Percentiles rank a stretch among this genome's conserved stretches.
These are phyloP conservation scores for Ochropleura leucogaster DNA, from an alignment of 2,888 invertebrate species.

Conservation along the genomic window DNA sequence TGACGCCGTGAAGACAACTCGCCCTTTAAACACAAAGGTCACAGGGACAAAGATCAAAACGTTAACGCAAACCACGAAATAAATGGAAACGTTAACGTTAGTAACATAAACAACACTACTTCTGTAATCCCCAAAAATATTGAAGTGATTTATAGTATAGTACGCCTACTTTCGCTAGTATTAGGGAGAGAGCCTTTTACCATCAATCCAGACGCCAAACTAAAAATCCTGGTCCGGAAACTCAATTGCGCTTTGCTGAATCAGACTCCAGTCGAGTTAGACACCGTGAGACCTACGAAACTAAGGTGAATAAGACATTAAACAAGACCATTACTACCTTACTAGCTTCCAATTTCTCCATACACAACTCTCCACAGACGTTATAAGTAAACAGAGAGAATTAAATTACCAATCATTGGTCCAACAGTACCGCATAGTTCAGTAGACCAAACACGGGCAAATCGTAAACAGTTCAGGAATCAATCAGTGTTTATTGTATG, in stretches of 20 bases:
- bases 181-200: not conserved
- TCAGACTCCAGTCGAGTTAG: not conserved
- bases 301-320: constrained; percentile 33
- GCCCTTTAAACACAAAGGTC: constrained; percentile 51
- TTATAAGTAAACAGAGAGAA: constrained; percentile 60
- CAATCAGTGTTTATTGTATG: constrained; percentile 67
- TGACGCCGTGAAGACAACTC: constrained; percentile 50
- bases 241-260: not conserved
- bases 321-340: constrained; percentile 36
- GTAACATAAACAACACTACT: not conserved
- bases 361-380: constrained; percentile 40
- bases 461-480: constrained; percentile 62
- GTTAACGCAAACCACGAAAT: constrained; percentile 36
- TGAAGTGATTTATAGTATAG: not conserved
- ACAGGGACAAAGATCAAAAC: constrained; percentile 48
- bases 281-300: not conserved
- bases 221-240: accelerated
- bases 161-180: not conserved
- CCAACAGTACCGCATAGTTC: constrained; percentile 52
- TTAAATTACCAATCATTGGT: constrained; percentile 68
- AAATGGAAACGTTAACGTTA: constrained; percentile 19
- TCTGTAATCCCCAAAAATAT: not conserved
- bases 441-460: constrained; percentile 61
- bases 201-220: not conserved
- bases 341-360: constrained; percentile 50